Base-by-base conservation (phyloP, 2,888 invertebrate species). In the Perdita meconis region DNA sequence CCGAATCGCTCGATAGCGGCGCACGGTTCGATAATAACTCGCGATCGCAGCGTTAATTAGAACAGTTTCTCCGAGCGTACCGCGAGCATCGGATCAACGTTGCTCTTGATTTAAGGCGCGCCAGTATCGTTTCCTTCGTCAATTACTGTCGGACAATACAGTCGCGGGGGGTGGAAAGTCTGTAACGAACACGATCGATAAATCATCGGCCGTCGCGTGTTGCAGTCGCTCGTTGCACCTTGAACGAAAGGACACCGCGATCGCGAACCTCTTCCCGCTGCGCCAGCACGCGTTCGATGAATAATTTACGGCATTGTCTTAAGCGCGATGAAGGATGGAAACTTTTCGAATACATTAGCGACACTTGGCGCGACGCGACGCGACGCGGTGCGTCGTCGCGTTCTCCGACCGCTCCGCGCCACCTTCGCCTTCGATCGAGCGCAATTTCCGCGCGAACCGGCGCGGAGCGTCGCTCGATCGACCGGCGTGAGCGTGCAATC, bases 301-400 rank as follows among this genome's bases (percentile, higher is more conserved):
- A 57, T 70, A 64, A 74, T 63, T 64, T 70, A 69, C 67, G 10
- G 67, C 16, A 8, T 22, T 55, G 53, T 40, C 68, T 16, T 12
- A 44, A 19, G 40, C 59, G 59, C 51, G 71, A 65, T 56, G 56
- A 71, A 50, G 56, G 55, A 57, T 61, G 73, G 73, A 70, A 70
- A 64, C 42, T 74, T 70, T 70, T 63, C 70, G 70, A 70, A 74
- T 64, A 34, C 51, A 64, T 70, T 74, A 74, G 30, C 47, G 26
- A 22, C 16, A 40, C 56, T 42, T 5, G 53, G 42, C 3, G 19
- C 30, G n/a, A n/a, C n/a, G n/a, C n/a, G n/a, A n/a, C n/a, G n/a
- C n/a, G n/a, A n/a, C n/a, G n/a, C n/a, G 42, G 42, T 2, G 60
- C 12, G 30, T 44, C 64, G 60, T 16, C 53, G 64, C 44, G 44